These are phyloP conservation scores for Ophion ellenae DNA, from an alignment of 2,888 invertebrate species.

Conservation along the genomic window DNA sequence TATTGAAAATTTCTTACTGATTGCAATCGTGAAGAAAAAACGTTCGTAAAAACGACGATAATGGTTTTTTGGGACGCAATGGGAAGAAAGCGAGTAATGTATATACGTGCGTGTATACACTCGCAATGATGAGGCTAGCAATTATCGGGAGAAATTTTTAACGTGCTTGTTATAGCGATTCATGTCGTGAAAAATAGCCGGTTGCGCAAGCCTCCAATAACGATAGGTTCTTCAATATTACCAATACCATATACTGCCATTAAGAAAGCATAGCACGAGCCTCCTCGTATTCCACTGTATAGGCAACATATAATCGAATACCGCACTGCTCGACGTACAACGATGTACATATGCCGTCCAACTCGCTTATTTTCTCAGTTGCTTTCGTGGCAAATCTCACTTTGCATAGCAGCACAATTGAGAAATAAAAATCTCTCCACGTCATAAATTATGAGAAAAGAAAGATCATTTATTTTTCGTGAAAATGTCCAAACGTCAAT, in stretches of 20 bases:
- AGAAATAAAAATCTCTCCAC: background rate
- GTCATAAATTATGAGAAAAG: background rate
- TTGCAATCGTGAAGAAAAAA: background rate
- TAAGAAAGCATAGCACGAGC: conserved; percentile 81
- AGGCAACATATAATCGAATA: background rate
- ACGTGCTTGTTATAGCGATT: conserved; percentile 33
- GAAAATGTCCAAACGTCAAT: background rate
- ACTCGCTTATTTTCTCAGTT: background rate
- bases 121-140: conserved; percentile 48
- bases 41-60: background rate
- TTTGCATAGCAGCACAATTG: background rate
- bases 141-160: conserved; percentile 62
- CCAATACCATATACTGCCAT: conserved; percentile 69
- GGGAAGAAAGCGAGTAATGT: conserved; percentile 12
- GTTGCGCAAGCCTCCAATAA: conserved; percentile 69
- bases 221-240: conserved; percentile 34
- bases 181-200: conserved; percentile 35
- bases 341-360: background rate
- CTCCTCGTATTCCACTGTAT: conserved; percentile 25
- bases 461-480: background rate
- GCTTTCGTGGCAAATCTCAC: background rate
- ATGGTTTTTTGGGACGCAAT: background rate
- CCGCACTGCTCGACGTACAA: conserved; percentile 33
- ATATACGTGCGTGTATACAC: conserved; percentile 1
- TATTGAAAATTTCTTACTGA: background rate